Evolutionary conservation across 2,888 invertebrate genomes (phyloP), one percentile per base, ranked within the genome.

Genomic region (Perizoma flavofasciatum): DNA sequence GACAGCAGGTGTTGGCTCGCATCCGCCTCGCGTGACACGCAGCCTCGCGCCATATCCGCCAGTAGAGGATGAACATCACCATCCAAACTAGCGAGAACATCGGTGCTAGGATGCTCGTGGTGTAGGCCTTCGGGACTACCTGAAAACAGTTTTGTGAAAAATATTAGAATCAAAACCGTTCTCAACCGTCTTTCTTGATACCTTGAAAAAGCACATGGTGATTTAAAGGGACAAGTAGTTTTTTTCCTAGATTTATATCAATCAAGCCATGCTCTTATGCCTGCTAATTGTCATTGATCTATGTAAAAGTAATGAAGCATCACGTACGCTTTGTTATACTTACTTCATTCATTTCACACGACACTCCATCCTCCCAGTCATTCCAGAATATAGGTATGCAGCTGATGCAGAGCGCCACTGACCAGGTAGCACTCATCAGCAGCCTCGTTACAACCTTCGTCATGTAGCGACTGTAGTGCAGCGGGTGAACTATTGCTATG

Each of bases 311-410:
- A 22, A 22, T 22, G 22, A 22, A 22, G 22, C 22, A 22, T 22
- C 22, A 37, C 6, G 7, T 37, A 6, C 4, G n/a, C 5, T 4
- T 43, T 11, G 33, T 40, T 9, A 33, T 35, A 60, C 73, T 67
- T 62, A 96, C 94, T 79, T 94, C 92, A 69, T 95, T 94, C 81
- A 96, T 93, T 79, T 96, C 95, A 78, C 96, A 96, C 44, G 90
- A 82, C 58, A 89, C 78, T 8, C 93, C 93, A 6, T 90, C 90
- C 33, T 92, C 88, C 95, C 95, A 97, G 68, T 94, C 94, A 84
- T 97, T 96, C 96, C 96, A 96, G 83, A 96, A 95, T 66, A 95
- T 91, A 0, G 96, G 96, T 58, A 96, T 93, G 58, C 94, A 93
- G 65, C 96, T 95, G 65, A 96, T 89, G 65, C 93, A 86, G 34